Evolutionary conservation across 2,888 invertebrate species (phyloP), one percentile per base, ranked within the genome.

Genomic region (Listrodromus nycthemerus): DNA sequence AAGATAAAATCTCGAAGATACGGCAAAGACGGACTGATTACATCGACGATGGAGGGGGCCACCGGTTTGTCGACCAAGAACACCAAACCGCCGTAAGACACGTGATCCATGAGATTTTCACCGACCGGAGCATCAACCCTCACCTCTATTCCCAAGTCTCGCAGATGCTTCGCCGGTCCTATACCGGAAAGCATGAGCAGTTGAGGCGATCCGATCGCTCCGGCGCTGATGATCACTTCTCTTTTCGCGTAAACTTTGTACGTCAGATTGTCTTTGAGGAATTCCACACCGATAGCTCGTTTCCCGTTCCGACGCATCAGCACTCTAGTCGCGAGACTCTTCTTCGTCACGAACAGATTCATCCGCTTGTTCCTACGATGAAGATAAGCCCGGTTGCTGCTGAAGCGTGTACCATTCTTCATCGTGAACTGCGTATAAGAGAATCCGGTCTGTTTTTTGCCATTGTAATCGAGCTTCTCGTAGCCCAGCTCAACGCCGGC

Each of bases 151-250:
- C 94, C 94, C 16, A 95, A 89, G 6, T 94, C 92, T 86, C 94
- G 86, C 76, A 96, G 91, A 84, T 96, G 95, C 37, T 94, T 89
- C 87, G 91, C 93, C 1, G 96, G 96, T 0, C 96, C 96, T 10
- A 96, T 91, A 2, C 95, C 95, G 7, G 98, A 98, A 6, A 99
- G 93, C 97, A 98, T 97, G 10, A 99, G 94, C 2, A 99, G 92
- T 92, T 99, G 98, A 0, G 98, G 98, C 0, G 98, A 97, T 89
- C 97, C 97, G 85, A 99, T 96, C 1, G 98, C 95, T 0, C 98
- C 98, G 1, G 97, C 97, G 16, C 97, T 96, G 21, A 98, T 90
- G 76, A 98, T 96, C 0, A 99, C 96, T 94, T 98, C 98, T 91
- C 96, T 97, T 1, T 94, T 95, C 0, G 96, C 97, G 65, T 92